Evolutionary conservation across 2,113 vertebrate genomes (phyloP).

Genomic region (Laticauda laticaudata): DNA sequence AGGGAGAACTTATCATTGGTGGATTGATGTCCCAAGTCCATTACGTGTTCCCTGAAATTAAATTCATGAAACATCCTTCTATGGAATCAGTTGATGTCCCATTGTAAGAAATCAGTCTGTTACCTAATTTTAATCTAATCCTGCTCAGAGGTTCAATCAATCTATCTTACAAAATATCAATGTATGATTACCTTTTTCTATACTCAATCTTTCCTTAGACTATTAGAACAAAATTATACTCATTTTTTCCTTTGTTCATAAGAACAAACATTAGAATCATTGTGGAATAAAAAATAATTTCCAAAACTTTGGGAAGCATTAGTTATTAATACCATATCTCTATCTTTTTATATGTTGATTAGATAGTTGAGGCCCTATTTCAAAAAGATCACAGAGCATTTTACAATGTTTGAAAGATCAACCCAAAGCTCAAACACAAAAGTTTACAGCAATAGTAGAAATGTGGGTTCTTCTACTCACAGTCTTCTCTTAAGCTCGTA

Average conservation of each 20-base stretch:
- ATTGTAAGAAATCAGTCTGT: background rate
- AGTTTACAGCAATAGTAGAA: background rate
- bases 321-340: no score
- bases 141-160: no score
- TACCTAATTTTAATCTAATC: background rate
- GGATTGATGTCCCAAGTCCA: background rate
- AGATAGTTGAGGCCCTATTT: background rate
- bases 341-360: no score
- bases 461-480: background rate
- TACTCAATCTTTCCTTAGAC: no score
- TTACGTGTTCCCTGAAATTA: background rate
- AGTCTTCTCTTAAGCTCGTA: background rate
- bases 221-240: no score
- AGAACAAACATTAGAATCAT: no score
- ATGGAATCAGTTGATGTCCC: background rate
- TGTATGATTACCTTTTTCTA: no score
- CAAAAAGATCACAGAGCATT: background rate
- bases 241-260: no score
- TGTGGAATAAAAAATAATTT: no score
- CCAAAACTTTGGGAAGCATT: no score
- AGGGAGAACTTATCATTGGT: background rate
- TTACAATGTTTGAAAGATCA: background rate
- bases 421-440: background rate
- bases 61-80: background rate
- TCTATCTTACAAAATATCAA: no score